Evolutionary conservation across 2,888 invertebrate genomes (phyloP), one percentile per base, ranked within the genome.

Genomic region (Drosophila engyochracea): DNA sequence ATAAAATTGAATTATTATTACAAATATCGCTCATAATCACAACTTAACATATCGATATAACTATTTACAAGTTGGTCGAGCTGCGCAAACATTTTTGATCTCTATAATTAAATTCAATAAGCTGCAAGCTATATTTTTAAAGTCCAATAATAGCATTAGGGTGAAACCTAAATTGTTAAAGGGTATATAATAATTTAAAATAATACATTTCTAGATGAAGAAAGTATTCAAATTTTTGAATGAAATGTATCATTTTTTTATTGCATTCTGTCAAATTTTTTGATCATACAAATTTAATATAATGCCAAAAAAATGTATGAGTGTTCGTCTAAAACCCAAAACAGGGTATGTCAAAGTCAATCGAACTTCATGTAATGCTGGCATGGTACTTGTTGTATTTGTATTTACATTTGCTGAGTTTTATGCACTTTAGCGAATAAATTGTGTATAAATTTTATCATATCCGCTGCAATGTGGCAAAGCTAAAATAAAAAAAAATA

Each of bases 91-190:
- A 74, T 72, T 87, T 70, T 74, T 60, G 74, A 81, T 74, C 82
- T 81, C 54, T 66, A 68, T 70, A 76, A 83, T 87, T 74, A 66
- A 83, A 85, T 85, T 85, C 68, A 83, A 85, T 79, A 67, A 85
- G 79, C 77, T 67, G 64, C 41, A 47, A 59, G 63, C 72, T 49
- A 67, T n/a, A 79, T 69, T 69, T 79, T 69, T 68, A 72, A 79
- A 68, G 51, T 35, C 55, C 54, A 59, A 55, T 58, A 60, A 78
- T 74, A 67, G 41, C 35, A 44, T 63, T 74, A 57, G 52, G 2
- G 44, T 54, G 31, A 59, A 39, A 63, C 30, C 52, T n/a, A 58
- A 47, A 47, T 25, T 1, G 47, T 16, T n/a, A 60, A 51, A 52
- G 55, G 44, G 28, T 60, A 49, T 19, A 6, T 1, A 31, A 5